phyloP scores from a whole-genome alignment of 35 echinoderm and acorn worm genomes.

The Ophiothrix spiculata region DNA sequence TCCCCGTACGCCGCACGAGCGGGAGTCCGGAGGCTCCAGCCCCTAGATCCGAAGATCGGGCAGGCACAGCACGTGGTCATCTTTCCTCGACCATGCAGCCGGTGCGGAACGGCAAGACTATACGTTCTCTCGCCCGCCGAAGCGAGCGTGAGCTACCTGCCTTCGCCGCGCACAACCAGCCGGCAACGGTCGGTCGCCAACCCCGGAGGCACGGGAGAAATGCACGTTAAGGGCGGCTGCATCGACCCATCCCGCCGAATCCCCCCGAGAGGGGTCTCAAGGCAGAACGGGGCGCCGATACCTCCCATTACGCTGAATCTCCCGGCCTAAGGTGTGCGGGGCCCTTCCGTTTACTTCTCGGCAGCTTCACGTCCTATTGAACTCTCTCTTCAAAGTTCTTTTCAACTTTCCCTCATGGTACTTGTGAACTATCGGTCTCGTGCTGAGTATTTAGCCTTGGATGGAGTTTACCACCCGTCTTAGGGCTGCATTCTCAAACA shows the following conservation, averaged over 20 bases:
- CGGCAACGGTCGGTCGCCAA: neutral
- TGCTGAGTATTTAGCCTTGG: slow-evolving; percentile 60
- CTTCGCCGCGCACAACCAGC: neutral
- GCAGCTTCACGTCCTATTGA: slow-evolving; percentile 82
- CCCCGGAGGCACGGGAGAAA: neutral
- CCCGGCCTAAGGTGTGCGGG: neutral
- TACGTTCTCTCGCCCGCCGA: no score
- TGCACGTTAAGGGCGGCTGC: neutral
- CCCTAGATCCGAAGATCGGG: slow-evolving; percentile 23
- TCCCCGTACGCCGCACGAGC: neutral
- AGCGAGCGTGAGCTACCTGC: no score
- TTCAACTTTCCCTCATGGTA: slow-evolving; percentile 71
- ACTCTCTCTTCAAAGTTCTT: slow-evolving; percentile 88
- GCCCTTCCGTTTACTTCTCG: slow-evolving; percentile 39
- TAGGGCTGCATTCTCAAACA: slow-evolving; percentile 57
- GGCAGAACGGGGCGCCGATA: neutral
- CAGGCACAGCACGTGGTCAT: slow-evolving; percentile 20
- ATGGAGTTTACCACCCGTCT: slow-evolving; percentile 66
- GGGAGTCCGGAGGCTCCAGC: slow-evolving; percentile 35
- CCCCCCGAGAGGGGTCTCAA: no score
- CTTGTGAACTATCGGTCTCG: slow-evolving; percentile 59
- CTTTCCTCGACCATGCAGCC: slow-evolving; percentile 17
- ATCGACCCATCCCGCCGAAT: neutral
- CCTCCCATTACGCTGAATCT: neutral
- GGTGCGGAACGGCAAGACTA: neutral